Evolutionary conservation across 1,140 invertebrate genomes (phyloP).

Genomic region (Bombus pascuorum): DNA sequence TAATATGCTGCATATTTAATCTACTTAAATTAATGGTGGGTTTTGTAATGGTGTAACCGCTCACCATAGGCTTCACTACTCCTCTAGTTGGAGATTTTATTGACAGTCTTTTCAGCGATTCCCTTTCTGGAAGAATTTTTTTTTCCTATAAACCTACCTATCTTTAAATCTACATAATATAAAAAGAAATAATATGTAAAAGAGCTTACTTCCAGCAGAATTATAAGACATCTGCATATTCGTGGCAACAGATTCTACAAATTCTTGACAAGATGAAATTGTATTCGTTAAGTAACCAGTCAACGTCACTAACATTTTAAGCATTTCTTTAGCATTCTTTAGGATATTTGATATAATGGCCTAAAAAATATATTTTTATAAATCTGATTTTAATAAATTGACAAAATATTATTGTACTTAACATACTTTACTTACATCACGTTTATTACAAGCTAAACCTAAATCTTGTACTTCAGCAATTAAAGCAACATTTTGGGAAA

Average conservation of each 20-base stretch:
- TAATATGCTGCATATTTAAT: conserved; percentile 75
- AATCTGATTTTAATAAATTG: not conserved
- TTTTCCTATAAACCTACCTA: not conserved
- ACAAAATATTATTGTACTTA: not conserved
- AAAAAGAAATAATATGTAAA: conserved; percentile 3
- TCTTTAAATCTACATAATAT: not conserved
- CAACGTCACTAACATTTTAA: conserved; percentile 70
- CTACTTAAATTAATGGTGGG: conserved; percentile 80
- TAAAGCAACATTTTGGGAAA: conserved; percentile 70
- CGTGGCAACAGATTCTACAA: conserved; percentile 41
- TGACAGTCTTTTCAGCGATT: conserved; percentile 67
- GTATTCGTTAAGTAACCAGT: conserved; percentile 67
- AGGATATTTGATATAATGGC: conserved; percentile 64
- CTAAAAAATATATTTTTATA: conserved; percentile 55
- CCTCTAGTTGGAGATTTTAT: conserved; percentile 78
- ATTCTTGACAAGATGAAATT: conserved; percentile 71
- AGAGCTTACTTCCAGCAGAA: conserved; percentile 59
- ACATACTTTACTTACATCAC: conserved; percentile 66
- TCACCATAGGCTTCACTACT: conserved; percentile 80
- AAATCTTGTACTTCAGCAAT: conserved; percentile 69
- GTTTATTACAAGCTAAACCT: conserved; percentile 62
- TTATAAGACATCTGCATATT: conserved; percentile 45
- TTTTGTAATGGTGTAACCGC: conserved; percentile 80
- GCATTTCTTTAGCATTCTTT: conserved; percentile 71
- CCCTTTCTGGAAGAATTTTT: conserved; percentile 60